Conservation (phyloP, 1,140 invertebrate genomes). For the Tribolium madens region DNA sequence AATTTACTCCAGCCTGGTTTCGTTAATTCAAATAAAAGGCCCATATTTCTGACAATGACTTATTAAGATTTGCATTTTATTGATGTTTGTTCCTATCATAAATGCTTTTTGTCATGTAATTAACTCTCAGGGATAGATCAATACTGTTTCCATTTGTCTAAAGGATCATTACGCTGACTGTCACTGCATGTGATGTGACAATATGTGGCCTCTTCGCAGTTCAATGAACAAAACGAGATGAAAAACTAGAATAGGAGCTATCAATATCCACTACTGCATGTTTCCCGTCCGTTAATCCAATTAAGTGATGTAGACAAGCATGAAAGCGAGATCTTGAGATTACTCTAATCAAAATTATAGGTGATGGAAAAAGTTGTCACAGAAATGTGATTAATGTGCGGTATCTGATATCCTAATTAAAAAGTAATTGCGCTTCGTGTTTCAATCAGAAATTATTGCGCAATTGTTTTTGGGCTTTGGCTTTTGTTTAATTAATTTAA, state of each 20-base stretch:
- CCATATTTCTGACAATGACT: constrained; percentile 36
- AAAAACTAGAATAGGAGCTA: not conserved
- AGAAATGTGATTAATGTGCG: not conserved
- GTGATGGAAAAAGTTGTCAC: constrained; percentile 3
- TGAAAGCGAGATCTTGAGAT: constrained; percentile 7
- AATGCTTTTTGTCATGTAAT: not conserved
- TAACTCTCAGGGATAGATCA: not conserved
- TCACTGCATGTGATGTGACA: constrained; percentile 24
- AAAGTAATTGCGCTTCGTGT: not conserved
- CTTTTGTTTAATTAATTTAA: not conserved
- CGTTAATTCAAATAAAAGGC: constrained; percentile 39
- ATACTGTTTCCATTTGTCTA: constrained; percentile 17
- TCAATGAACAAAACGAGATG: constrained; percentile 2
- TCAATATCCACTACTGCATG: constrained; percentile 6
- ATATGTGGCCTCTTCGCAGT: not conserved
- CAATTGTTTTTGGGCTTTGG: not conserved
- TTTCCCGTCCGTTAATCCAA: constrained; percentile 32
- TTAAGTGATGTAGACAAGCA: not conserved
- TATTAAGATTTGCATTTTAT: constrained; percentile 23
- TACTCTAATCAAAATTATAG: constrained; percentile 13
- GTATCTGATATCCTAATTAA: not conserved
- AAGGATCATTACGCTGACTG: not conserved
- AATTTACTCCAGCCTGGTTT: constrained; percentile 38
- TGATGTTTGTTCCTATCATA: not conserved
- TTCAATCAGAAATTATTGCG: not conserved